Base-by-base conservation (phyloP, 2,888 invertebrate species). In the Drosophila conformis region DNA sequence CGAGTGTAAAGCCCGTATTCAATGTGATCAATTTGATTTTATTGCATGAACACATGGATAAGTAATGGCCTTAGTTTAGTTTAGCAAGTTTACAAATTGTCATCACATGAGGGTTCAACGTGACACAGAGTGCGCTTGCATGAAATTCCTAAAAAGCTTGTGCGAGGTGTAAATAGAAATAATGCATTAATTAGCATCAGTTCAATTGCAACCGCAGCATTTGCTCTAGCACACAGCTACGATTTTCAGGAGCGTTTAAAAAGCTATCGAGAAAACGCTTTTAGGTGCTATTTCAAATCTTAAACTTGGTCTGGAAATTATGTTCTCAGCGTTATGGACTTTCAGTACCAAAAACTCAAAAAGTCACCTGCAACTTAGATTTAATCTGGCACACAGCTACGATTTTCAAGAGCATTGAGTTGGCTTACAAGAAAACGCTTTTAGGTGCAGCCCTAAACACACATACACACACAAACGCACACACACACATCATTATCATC, bases 101-200 rank as follows among this genome's bases (percentile, higher is more conserved):
- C 69, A 54, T 78, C 83, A 83, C 76, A 79, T 69, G 78, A 63
- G 59, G 46, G 25, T 38, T 83, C 73, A 73, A 73, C 52, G 84
- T 89, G 82, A 80, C 80, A 89, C 89, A 85, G 89, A 85, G 85
- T 85, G 85, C 85, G 62, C 87, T 81, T 85, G 84, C 84, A 38
- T 18, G 29, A 4, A 31, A 2, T 2, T 13, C 7, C 33, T 38
- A 7, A 36, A 36, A 63, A 40, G n/a, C 7, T 21, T 83, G 82
- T 71, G 61, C 59, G 67, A 63, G 71, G 76, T 65, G 46, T 76
- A 69, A 82, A 71, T 42, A 64, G 70, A 82, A 18, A 15, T 57
- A n/a, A 66, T 56, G 64, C 49, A 69, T 54, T 10, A 4, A 58
- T 2, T 42, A 29, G n/a, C 42, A 65, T 58, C 52, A 72, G 54